A percentile compares a stretch with the other conserved stretches of the same genome.
These are phyloP conservation scores for Girardinus metallicus DNA, from an alignment of 2,797 vertebrate species.

Conservation along the genomic window DNA sequence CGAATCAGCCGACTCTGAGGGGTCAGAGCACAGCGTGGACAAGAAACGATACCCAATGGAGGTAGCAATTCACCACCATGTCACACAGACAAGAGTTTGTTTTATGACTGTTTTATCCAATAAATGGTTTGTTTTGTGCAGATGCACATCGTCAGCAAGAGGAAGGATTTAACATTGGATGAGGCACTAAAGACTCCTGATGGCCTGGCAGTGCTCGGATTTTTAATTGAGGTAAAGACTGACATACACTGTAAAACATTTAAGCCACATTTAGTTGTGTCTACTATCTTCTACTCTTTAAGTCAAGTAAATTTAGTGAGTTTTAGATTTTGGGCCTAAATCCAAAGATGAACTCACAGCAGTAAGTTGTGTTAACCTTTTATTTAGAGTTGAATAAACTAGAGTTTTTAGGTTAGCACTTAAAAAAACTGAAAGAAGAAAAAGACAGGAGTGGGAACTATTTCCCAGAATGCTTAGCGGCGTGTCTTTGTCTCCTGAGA, in stretches of 20 bases:
- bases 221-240: constrained; percentile 74
- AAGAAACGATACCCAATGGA: constrained; percentile 74
- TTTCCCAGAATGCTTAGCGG: no score
- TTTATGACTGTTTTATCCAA: neutral
- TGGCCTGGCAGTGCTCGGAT: constrained; percentile 77
- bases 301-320: no score
- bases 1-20: constrained; percentile 3
- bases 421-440: no score
- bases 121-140: constrained; percentile 38
- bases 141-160: constrained; percentile 80
- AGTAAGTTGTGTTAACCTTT: no score
- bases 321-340: no score
- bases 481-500: no score
- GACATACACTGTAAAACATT: no score
- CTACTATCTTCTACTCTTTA: no score
- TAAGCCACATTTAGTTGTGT: neutral
- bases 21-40: constrained; percentile 73
- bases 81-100: neutral
- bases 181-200: constrained; percentile 39
- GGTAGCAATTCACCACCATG: constrained; percentile 41
- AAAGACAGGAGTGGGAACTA: no score
- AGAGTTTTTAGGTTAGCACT: no score
- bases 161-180: constrained; percentile 54
- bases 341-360: no score
- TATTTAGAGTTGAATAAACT: no score